phyloP scores from a whole-genome alignment of 2,888 invertebrate species.

The Omphaloscelis lunosa region DNA sequence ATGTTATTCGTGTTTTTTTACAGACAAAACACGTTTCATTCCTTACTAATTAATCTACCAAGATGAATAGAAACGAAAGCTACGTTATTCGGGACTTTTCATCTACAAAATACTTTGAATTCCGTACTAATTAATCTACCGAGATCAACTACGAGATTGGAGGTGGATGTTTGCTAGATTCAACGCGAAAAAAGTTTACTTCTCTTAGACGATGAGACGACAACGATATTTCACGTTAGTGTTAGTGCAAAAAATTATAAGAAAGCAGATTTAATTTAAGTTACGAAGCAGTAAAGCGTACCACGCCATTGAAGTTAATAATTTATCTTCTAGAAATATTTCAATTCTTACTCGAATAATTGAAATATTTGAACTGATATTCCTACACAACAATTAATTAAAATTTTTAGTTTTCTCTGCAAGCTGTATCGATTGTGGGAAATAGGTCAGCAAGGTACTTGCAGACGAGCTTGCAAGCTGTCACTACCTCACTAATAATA shows the following conservation, averaged over 20 bases:
- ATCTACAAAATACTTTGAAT: neutral
- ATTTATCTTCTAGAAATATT: neutral
- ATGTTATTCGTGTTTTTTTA: neutral
- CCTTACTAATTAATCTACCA: neutral
- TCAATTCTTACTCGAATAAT: slow-evolving; percentile 23
- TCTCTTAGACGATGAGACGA: neutral
- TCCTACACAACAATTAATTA: slow-evolving; percentile 47
- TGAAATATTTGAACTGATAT: slow-evolving; percentile 35
- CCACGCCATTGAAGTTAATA: neutral
- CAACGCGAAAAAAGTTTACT: neutral
- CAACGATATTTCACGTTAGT: neutral
- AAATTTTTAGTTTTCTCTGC: slow-evolving; percentile 52
- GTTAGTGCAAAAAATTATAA: neutral
- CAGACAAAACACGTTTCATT: neutral
- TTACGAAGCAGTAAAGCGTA: neutral
- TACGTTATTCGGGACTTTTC: neutral
- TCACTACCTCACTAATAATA: slow-evolving; percentile 51
- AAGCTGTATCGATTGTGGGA: slow-evolving; percentile 41
- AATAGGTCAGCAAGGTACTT: slow-evolving; percentile 50
- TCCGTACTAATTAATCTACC: neutral
- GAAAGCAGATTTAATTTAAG: slow-evolving; percentile 4
- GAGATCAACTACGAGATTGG: neutral
- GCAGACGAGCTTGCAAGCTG: slow-evolving; percentile 40
- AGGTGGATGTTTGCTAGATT: neutral
- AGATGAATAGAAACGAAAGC: neutral